Evolutionary conservation across 2,113 vertebrate genomes (phyloP).

Genomic region (Sylvietta virens): DNA sequence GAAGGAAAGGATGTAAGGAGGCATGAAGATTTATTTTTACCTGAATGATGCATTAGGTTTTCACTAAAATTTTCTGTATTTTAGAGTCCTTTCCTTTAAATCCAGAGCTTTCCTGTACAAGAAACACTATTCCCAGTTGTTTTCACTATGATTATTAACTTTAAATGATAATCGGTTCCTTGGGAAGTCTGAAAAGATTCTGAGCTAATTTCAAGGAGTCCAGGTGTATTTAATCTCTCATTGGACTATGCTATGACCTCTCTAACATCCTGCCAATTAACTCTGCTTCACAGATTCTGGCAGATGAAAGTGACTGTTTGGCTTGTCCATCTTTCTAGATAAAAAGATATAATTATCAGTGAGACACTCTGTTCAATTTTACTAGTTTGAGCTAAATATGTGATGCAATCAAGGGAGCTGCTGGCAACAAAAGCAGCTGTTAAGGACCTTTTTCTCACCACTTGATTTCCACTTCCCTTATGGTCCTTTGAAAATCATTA

Average conservation of each 20-base stretch:
- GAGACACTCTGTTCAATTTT: not conserved
- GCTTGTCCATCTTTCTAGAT: slow-evolving; percentile 16
- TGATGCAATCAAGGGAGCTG: slow-evolving; percentile 38
- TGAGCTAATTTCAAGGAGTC: not conserved
- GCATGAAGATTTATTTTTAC: not conserved
- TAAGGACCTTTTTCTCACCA: slow-evolving; percentile 17
- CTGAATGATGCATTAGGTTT: not conserved
- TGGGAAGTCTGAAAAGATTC: not conserved
- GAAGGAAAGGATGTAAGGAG: not conserved
- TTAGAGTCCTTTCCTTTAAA: not conserved
- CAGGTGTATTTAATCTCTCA: not conserved
- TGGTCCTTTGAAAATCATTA: slow-evolving; percentile 28
- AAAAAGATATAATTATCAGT: not conserved
- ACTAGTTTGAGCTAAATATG: not conserved
- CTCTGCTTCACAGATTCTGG: not conserved
- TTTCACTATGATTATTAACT: not conserved
- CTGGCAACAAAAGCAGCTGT: slow-evolving; percentile 54
- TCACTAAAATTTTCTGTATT: not conserved
- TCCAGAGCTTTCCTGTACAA: not conserved
- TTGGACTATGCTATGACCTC: not conserved
- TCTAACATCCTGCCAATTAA: slow-evolving; percentile 4
- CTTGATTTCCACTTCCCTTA: slow-evolving; percentile 33
- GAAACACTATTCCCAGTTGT: not conserved
- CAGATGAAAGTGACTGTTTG: not conserved
- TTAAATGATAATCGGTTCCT: not conserved